Evolutionary conservation across 2,888 invertebrate genomes (phyloP), one percentile per base, ranked within the genome.

Genomic region (Latheticus oryzae): DNA sequence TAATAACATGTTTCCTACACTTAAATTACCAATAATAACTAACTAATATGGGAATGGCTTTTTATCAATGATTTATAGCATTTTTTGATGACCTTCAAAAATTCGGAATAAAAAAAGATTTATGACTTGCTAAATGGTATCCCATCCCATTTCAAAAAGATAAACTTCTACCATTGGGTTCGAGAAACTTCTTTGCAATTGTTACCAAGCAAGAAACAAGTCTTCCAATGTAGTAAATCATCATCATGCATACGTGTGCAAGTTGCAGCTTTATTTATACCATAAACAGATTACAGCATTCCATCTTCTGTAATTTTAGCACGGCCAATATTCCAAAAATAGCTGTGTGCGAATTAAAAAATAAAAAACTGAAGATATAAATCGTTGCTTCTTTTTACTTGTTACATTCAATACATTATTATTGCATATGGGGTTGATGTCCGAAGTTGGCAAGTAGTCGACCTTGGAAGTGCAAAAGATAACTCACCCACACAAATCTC

Each of bases 1-100:
- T 75, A 75, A 76, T 76, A 65, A 69, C 69, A 71, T 66, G 71
- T 73, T 74, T 76, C 76, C 75, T 74, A 75, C 74, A 71, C 66
- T 71, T 59, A 65, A 71, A 72, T 72, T 68, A 66, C 58, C 65
- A 61, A 71, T 73, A 71, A 73, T 73, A 71, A 72, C 60, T 62
- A 71, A 65, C 65, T 68, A 69, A 71, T 74, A 71, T 71, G 68
- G 66, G 70, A 73, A 69, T 62, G 43, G 51, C 51, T 43, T 54
- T 64, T 66, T 64, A 62, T 65, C 63, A 56, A 62, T 51, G 50
- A 38, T 65, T 51, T 52, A 59, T 61, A n/a, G n/a, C n/a, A n/a
- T n/a, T n/a, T n/a, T n/a, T n/a, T n/a, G n/a, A n/a, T n/a, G n/a
- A n/a, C n/a, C n/a, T n/a, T n/a, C n/a, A n/a, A n/a, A n/a, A n/a